Percentiles rank a stretch among this genome's conserved stretches.
Conservation (phyloP, 2,113 vertebrate species). For the Stictonetta naevosa region DNA sequence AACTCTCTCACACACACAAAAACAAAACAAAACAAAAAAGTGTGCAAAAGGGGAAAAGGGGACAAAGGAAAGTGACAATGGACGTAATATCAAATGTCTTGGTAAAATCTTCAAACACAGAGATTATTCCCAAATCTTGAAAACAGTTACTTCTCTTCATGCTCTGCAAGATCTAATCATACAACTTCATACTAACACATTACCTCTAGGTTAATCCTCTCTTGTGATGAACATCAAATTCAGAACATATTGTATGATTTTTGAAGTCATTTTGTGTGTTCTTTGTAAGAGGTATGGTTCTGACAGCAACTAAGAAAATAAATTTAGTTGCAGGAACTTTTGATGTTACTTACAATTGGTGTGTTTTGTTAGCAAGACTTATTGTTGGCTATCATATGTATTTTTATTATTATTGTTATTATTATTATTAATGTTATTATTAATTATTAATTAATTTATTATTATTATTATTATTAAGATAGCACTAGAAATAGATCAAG, state of each 20-base stretch:
- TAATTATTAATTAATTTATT: no score
- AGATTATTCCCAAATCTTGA: background rate
- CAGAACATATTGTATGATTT: background rate
- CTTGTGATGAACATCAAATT: background rate
- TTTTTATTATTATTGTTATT: no score
- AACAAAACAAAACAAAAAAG: background rate
- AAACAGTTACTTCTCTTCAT: background rate
- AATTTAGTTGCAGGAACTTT: background rate
- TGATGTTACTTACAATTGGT: background rate
- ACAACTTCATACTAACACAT: background rate
- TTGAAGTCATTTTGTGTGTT: background rate
- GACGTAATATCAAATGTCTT: background rate
- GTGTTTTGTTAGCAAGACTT: background rate
- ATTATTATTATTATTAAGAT: no score
- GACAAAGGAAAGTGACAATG: background rate
- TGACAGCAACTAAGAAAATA: background rate
- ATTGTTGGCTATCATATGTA: background rate
- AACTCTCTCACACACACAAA: no score
- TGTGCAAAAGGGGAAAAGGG: fast-evolving
- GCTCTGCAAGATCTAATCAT: background rate
- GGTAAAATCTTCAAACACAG: background rate
- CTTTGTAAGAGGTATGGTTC: background rate
- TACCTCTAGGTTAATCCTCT: background rate
- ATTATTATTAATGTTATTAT: no score
- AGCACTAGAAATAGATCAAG: background rate